Evolutionary conservation across 2,888 invertebrate species (phyloP), one percentile per base, ranked within the genome.

Genomic region (Calephelis perditalis): DNA sequence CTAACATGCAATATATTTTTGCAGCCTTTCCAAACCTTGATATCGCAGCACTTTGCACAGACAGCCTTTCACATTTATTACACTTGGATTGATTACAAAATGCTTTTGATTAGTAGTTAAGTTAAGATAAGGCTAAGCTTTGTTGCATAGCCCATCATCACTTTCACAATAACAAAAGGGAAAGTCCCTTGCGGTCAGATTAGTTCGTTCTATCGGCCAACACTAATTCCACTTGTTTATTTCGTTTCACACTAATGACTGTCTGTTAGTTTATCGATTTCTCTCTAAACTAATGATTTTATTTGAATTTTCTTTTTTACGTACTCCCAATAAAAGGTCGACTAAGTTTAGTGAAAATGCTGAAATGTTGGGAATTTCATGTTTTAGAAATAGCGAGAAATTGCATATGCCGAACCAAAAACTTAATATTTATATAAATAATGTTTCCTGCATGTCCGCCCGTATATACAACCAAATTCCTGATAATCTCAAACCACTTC

Each of bases 161-260:
- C 89, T 90, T 90, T 89, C 89, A 85, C 89, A 78, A 84, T 78
- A 83, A 82, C 82, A 86, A 88, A 89, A 87, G 86, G 85, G 89
- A 89, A 90, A 89, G 88, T 85, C 88, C 89, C 90, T 89, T 89
- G 89, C 83, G 88, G 86, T 88, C 82, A 84, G 86, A 83, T 86
- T 79, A 79, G 73, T 79, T 78, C 75, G 71, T 78, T 73, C 81
- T 80, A 81, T 85, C 77, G 80, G 75, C 78, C 80, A 77, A 72
- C 70, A 76, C 80, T 86, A 84, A 87, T 86, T 84, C 83, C 79
- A 82, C 80, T 83, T 84, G 82, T 84, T 86, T 80, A 79, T 83
- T 81, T 79, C 76, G 79, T 79, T 84, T 80, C 76, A 74, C 76
- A 77, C 77, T 79, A 82, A 81, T 81, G 71, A 71, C 69, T 74